phyloP scores from a whole-genome alignment of 2,888 invertebrate species.

The Leptogaster cylindrica region DNA sequence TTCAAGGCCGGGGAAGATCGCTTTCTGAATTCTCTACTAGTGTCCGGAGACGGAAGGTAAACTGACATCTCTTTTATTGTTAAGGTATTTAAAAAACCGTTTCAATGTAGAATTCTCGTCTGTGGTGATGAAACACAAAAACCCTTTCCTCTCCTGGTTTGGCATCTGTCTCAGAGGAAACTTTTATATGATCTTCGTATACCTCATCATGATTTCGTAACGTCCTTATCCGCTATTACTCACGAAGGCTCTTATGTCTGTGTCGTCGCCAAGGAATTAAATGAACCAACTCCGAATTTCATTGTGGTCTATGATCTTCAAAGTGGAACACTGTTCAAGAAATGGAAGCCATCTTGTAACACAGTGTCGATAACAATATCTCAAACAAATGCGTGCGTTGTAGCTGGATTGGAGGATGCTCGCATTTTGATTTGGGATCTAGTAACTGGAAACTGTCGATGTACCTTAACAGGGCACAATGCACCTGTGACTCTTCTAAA shows the following conservation, averaged over 20 bases:
- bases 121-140: constrained; percentile 93
- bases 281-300: constrained; percentile 84
- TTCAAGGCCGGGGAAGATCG: constrained; percentile 91
- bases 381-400: constrained; percentile 81
- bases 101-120: constrained; percentile 72
- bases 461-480: constrained; percentile 78
- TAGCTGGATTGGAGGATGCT: constrained; percentile 82
- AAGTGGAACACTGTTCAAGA: constrained; percentile 88
- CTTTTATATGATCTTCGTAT: constrained; percentile 85
- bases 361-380: constrained; percentile 86
- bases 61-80: constrained; percentile 27
- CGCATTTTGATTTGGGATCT: constrained; percentile 86
- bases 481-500: constrained; percentile 77
- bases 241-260: constrained; percentile 81
- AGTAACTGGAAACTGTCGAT: constrained; percentile 81
- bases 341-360: constrained; percentile 87
- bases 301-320: constrained; percentile 90
- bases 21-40: constrained; percentile 84
- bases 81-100: constrained; percentile 21
- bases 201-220: constrained; percentile 87
- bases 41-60: constrained; percentile 85
- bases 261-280: constrained; percentile 72
- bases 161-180: constrained; percentile 85
- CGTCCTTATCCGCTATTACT: constrained; percentile 82
- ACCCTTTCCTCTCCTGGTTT: constrained; percentile 87